Conservation (phyloP, 2,797 vertebrate genomes). For the Saxicola maurus region DNA sequence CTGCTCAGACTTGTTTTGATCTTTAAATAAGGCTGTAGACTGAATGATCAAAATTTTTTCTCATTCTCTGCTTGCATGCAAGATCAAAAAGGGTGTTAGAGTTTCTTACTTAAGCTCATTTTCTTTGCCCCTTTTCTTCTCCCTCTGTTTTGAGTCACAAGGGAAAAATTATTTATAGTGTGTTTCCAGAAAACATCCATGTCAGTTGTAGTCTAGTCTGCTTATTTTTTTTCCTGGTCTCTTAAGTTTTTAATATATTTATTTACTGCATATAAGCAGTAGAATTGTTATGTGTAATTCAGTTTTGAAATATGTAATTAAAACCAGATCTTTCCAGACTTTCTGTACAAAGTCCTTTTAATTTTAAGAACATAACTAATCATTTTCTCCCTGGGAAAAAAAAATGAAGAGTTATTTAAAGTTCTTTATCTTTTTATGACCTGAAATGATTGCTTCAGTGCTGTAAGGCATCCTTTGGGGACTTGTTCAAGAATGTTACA, state of each 20-base stretch:
- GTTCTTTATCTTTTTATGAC: conserved; percentile 31
- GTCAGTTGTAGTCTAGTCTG: neutral
- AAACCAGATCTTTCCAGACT: neutral
- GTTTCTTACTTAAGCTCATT: conserved; percentile 13
- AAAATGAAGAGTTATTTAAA: neutral
- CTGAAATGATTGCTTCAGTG: neutral
- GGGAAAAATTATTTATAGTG: neutral
- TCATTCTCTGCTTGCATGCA: neutral
- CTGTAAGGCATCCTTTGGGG: neutral
- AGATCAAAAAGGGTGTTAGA: conserved; percentile 32
- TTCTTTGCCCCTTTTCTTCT: neutral
- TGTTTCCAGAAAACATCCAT: neutral
- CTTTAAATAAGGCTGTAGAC: neutral
- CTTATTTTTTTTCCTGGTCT: neutral
- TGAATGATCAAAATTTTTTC: neutral
- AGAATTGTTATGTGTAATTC: conserved; percentile 4
- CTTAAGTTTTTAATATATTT: conserved; percentile 17
- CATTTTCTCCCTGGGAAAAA: neutral
- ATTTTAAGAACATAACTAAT: conserved; percentile 16
- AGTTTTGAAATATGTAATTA: conserved; percentile 41
- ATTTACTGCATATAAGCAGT: neutral
- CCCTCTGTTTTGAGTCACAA: neutral
- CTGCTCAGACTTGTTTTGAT: conserved; percentile 13
- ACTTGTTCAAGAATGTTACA: neutral
- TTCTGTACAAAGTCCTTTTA: neutral